phyloP scores from a whole-genome alignment of 1,140 invertebrate species.

The Tetramorium parvispinum region DNA sequence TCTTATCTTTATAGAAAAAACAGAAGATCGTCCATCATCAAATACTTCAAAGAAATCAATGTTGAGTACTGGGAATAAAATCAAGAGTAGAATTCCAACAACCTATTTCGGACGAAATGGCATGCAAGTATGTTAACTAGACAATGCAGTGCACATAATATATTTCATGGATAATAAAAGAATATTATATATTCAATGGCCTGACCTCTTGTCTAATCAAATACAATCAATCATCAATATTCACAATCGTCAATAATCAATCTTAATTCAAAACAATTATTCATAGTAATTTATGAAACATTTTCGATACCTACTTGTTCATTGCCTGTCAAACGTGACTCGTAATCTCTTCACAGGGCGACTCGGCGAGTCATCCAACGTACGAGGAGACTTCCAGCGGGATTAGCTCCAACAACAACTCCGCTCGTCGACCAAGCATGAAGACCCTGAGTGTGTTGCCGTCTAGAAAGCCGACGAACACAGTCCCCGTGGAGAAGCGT shows the following conservation, averaged over 20 bases:
- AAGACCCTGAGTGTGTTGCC: constrained; percentile 7
- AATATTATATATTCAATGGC: background rate
- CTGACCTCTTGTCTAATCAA: background rate
- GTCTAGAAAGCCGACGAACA: constrained; percentile 23
- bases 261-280: constrained; percentile 12
- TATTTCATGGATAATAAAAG: background rate
- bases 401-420: constrained; percentile 33
- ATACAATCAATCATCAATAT: background rate
- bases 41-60: constrained; percentile 20
- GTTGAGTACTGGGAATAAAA: constrained; percentile 1
- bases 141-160: background rate
- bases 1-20: constrained; percentile 23
- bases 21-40: constrained; percentile 25
- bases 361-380: background rate
- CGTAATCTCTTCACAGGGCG: constrained; percentile 45
- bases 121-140: constrained; percentile 54
- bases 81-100: constrained; percentile 53
- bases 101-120: constrained; percentile 20
- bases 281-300: background rate
- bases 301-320: background rate
- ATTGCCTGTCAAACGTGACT: background rate
- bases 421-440: constrained; percentile 54
- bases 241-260: constrained; percentile 1
- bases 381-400: constrained; percentile 41
- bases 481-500: constrained; percentile 60